A percentile compares a stretch with the other conserved stretches of the same genome.
Evolutionary conservation across 35 echinoderm and acorn worm genomes (phyloP).

Genomic region (Strongylocentrotus purpuratus): DNA sequence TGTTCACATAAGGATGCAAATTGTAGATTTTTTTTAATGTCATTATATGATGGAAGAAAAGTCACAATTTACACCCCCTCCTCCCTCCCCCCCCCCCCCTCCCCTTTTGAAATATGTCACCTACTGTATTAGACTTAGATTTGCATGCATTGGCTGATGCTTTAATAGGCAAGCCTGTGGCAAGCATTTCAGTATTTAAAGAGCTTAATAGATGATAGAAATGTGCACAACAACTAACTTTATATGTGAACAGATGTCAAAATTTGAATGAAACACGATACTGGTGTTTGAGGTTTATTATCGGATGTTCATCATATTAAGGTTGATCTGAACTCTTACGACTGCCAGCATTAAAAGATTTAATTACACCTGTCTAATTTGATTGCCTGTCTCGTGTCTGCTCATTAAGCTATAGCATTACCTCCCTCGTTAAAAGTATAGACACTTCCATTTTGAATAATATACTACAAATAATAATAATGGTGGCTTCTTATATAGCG

Average conservation of each 20-base stretch:
- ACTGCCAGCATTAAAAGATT: conserved; percentile 9
- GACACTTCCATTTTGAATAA: background rate
- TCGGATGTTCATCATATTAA: background rate
- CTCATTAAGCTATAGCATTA: background rate
- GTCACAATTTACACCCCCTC: too few species aligned
- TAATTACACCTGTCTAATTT: background rate
- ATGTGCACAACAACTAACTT: background rate
- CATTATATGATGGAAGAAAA: too few species aligned
- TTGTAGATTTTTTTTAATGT: too few species aligned
- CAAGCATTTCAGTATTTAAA: background rate
- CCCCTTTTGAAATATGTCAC: too few species aligned
- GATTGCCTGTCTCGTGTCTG: background rate
- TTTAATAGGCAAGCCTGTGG: background rate
- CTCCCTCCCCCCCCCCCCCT: too few species aligned
- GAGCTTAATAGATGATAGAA: background rate
- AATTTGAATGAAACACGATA: background rate
- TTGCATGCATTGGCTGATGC: too few species aligned
- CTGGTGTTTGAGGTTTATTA: background rate
- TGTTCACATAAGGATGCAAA: too few species aligned
- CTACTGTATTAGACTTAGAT: too few species aligned
- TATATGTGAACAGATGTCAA: background rate
- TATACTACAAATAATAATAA: too few species aligned
- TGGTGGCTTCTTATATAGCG: too few species aligned
- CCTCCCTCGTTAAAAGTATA: background rate
- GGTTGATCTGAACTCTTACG: background rate